Conservation (phyloP, 2,797 vertebrate genomes). For the Gymnoscopelus braueri region DNA sequence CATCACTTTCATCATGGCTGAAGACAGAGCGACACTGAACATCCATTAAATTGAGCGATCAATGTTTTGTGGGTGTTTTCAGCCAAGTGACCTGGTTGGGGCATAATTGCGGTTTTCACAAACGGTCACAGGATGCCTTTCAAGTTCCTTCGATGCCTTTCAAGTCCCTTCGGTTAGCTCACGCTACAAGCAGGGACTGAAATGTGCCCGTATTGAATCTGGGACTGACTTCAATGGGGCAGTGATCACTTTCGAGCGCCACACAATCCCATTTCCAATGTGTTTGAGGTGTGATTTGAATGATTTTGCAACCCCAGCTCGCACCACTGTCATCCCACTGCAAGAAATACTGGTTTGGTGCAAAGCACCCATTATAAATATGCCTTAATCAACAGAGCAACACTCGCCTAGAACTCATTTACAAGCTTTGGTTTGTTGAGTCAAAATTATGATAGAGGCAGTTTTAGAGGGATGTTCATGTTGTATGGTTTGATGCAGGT, state of each 20-base stretch:
- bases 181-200: constrained; percentile 37
- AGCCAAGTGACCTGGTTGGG: constrained; percentile 51
- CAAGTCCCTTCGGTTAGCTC: constrained; percentile 39
- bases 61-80: background rate
- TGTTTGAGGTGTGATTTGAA: constrained; percentile 46
- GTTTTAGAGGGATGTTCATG: background rate
- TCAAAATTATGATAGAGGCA: no score
- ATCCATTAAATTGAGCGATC: background rate
- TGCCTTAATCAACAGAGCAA: background rate
- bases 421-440: background rate
- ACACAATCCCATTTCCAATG: constrained; percentile 63
- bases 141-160: constrained; percentile 31
- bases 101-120: constrained; percentile 28
- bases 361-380: no score
- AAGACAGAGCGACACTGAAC: background rate
- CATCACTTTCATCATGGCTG: no score
- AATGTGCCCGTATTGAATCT: constrained; percentile 49
- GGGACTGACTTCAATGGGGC: constrained; percentile 56
- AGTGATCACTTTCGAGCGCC: constrained; percentile 51
- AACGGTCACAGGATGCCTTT: constrained; percentile 41
- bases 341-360: constrained; percentile 9
- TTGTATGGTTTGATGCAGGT: background rate
- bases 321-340: background rate
- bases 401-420: constrained; percentile 9
- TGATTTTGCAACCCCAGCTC: constrained; percentile 18